Conservation (phyloP, 1,140 invertebrate species). For the Brachionus rotundiformis region DNA sequence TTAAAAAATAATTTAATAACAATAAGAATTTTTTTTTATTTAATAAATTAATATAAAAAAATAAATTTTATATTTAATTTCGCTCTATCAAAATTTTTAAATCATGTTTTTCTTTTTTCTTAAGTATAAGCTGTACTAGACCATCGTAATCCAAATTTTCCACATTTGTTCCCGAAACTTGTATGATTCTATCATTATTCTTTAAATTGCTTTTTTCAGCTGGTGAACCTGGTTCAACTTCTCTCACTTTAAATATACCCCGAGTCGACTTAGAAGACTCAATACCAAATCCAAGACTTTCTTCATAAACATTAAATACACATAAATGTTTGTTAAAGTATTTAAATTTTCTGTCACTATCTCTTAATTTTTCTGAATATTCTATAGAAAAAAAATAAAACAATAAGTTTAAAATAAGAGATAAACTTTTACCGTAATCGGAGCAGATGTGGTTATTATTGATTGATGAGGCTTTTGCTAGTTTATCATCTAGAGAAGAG, state of each 20-base stretch:
- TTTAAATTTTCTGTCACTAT: not conserved
- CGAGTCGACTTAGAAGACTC: not conserved
- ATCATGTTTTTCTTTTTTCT: conserved; percentile 21
- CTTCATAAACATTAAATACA: not conserved
- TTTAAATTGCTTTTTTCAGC: not conserved
- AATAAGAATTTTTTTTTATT: too few relatives aligned
- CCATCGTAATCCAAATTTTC: conserved; percentile 18
- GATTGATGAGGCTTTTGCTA: too few relatives aligned
- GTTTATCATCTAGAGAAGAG: too few relatives aligned
- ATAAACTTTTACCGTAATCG: too few relatives aligned
- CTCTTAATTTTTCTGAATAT: too few relatives aligned
- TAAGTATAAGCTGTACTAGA: not conserved
- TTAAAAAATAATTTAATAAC: too few relatives aligned
- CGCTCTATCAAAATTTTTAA: conserved; percentile 7
- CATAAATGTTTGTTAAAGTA: not conserved
- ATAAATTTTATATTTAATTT: not conserved
- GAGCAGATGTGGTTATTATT: too few relatives aligned
- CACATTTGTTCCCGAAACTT: not conserved
- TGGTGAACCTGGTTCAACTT: not conserved
- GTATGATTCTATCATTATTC: conserved; percentile 11
- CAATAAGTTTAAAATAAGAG: too few relatives aligned
- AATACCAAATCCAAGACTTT: conserved; percentile 22
- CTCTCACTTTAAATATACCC: conserved; percentile 19
- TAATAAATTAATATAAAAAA: not conserved
- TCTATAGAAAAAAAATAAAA: not conserved